Base-by-base conservation (phyloP, 1,140 invertebrate genomes). In the Ostrea denselamellosa region DNA sequence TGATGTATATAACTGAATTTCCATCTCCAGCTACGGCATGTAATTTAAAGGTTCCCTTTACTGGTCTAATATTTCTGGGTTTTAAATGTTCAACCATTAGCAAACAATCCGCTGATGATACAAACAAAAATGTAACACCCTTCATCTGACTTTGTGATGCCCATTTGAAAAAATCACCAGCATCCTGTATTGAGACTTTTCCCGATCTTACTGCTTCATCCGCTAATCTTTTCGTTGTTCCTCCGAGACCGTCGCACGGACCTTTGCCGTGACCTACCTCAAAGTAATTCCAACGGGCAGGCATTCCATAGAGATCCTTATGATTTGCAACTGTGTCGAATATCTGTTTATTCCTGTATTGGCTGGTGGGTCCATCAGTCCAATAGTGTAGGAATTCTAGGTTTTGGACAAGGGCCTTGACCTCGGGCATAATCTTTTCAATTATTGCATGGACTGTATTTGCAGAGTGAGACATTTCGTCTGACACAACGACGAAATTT, bases 181-280 rank as follows among this genome's bases (percentile, higher is more conserved):
- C n/a, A n/a, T n/a, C n/a, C n/a, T n/a, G n/a, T n/a, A n/a, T n/a
- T n/a, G n/a, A n/a, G n/a, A n/a, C n/a, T n/a, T n/a, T n/a, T n/a
- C n/a, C n/a, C n/a, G n/a, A n/a, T n/a, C n/a, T n/a, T n/a, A n/a
- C 85, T 17, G 90, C 91, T 51, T 90, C 83, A 65, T 89, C 90
- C 10, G 92, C 90, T 8, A 25, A 62, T 22, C 91, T 52, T 85
- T 91, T 91, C 22, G 58, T 84, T 14, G 88, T 90, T 0, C 88
- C 91, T 17, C 90, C 91, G 19, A 91, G 65, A 2, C 90, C 91
- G 56, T 92, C 89, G 86, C 91, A 92, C n/a, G 89, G 90, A 2
- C 91, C 91, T 82, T 91, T 92, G 28, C 89, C 88, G 53, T 91
- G 91, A 7, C 90, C 86, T 9, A 56, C 81, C 52, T 90, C 88